Evolutionary conservation across 2,888 invertebrate genomes (phyloP), one percentile per base, ranked within the genome.

Genomic region (Pseudeuparius sepicola): DNA sequence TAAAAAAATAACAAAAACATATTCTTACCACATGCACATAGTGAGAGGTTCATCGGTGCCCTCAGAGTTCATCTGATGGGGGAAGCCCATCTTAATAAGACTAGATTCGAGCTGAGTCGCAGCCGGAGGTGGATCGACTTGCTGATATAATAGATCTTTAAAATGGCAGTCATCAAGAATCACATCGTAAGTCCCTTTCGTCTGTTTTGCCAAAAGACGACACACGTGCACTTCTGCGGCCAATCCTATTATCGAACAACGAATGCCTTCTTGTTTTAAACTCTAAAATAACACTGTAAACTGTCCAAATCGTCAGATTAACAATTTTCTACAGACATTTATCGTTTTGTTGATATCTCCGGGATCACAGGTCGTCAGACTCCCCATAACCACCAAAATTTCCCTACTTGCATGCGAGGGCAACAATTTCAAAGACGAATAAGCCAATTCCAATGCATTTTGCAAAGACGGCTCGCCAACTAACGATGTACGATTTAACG

Each of bases 341-440:
- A 89, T 85, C 4, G 93, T 93, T 36, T 70, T 67, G 44, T 73
- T 77, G 24, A 98, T 90, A 56, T 97, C 92, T 11, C 85, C 79
- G 2, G 97, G 97, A 66, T 98, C 98, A 60, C 97, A 96, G 1
- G 96, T 92, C 1, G 96, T 94, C 14, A 98, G 68, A 48, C 94
- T 92, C 2, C 89, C 92, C 68, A 92, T 81, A 14, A 99, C 71
- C 2, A 96, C 70, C 5, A 98, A 67, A 17, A 98, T 73, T 67
- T 98, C 98, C 48, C 93, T 71, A 39, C 96, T 96, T 0, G 94
- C 88, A 66, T 99, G 97, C 0, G 83, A 76, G 0, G 98, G 97
- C 49, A 97, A 71, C 32, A 90, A 76, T 57, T 79, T 81, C 7
- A 98, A 68, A 1, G 86, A 81, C 49, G 85, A 75, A 7, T 82